Evolutionary conservation across 2,113 vertebrate species (phyloP).

Genomic region (Phainopepla nitens): DNA sequence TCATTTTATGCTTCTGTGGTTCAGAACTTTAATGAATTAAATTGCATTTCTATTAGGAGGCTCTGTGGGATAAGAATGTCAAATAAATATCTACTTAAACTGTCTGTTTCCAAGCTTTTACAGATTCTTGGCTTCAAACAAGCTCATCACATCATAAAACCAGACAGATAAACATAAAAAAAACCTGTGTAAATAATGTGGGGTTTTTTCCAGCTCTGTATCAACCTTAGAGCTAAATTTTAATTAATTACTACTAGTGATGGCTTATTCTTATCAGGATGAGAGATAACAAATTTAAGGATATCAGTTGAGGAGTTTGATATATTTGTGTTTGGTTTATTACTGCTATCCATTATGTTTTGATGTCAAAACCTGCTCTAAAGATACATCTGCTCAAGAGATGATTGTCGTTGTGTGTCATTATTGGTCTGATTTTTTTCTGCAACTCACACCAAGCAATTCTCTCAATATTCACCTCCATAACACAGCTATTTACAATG

Average conservation of each 20-base stretch:
- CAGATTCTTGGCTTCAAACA: not conserved
- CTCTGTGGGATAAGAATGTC: not conserved
- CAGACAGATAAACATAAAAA: not conserved
- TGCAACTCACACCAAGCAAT: not conserved
- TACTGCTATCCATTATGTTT: not conserved
- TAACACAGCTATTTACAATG: not conserved
- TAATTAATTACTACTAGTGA: not conserved
- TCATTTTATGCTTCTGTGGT: slow-evolving; percentile 16
- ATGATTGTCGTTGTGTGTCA: not conserved
- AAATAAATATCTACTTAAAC: slow-evolving; percentile 15
- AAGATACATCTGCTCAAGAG: not conserved
- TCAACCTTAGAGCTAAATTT: not conserved
- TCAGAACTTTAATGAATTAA: slow-evolving; percentile 34
- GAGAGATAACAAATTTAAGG: not conserved
- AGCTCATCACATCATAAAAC: not conserved
- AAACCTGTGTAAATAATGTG: not conserved
- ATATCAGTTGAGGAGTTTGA: not conserved
- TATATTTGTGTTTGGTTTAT: not conserved
- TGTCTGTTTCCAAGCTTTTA: not conserved
- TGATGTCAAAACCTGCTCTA: not conserved
- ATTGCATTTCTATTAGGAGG: not conserved
- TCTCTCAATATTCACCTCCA: not conserved
- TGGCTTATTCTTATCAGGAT: not conserved
- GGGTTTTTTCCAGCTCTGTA: not conserved
- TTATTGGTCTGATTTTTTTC: not conserved